Conservation (phyloP, 1,140 invertebrate genomes). For the Dinoponera quadriceps region DNA sequence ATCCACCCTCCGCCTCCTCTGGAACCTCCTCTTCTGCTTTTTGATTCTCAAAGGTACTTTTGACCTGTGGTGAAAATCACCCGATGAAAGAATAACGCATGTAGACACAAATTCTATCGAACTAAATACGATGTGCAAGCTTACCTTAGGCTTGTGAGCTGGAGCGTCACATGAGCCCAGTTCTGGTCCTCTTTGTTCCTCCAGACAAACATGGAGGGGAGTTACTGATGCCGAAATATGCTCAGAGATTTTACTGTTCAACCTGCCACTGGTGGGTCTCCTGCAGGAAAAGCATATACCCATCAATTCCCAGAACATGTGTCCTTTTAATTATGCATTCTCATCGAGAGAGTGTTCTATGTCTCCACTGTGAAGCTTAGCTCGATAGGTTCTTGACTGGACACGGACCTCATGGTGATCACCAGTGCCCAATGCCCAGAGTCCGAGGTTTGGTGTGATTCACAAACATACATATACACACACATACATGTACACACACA, state of each 20-base stretch:
- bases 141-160: slow-evolving; percentile 82
- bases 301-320: slow-evolving; percentile 85
- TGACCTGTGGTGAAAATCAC: slow-evolving; percentile 70
- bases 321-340: slow-evolving; percentile 78
- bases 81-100: slow-evolving; percentile 30
- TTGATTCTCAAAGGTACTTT: slow-evolving; percentile 78
- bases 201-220: slow-evolving; percentile 87
- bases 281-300: slow-evolving; percentile 87
- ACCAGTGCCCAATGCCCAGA: slow-evolving; percentile 45
- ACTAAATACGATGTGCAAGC: background rate
- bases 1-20: slow-evolving; percentile 77
- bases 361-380: slow-evolving; percentile 33
- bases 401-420: slow-evolving; percentile 5
- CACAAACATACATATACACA: slow-evolving; percentile 52
- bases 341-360: slow-evolving; percentile 60
- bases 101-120: background rate
- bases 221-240: slow-evolving; percentile 85
- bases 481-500: slow-evolving; percentile 49
- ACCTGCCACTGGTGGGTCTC: slow-evolving; percentile 84
- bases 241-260: slow-evolving; percentile 85
- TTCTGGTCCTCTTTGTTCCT: slow-evolving; percentile 86
- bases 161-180: slow-evolving; percentile 84
- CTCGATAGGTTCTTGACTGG: slow-evolving; percentile 4
- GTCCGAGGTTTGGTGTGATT: slow-evolving; percentile 44
- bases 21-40: slow-evolving; percentile 72